Conservation (phyloP, 2,113 vertebrate genomes). For the Fregetta grallaria region DNA sequence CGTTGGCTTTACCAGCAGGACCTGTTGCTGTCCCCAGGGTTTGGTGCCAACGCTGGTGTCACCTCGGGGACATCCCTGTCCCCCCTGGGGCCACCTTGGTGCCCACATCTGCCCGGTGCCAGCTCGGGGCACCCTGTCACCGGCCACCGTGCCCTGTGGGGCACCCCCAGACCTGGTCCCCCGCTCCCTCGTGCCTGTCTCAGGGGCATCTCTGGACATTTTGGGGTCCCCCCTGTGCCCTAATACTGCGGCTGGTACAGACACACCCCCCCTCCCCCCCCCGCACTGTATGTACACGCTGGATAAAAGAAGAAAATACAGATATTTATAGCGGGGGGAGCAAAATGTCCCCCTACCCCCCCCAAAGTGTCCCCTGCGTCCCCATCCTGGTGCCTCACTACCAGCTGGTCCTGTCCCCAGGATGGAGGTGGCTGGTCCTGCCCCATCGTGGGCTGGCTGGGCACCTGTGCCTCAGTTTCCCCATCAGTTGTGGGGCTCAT, state of each 20-base stretch:
- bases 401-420: not conserved
- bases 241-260: slow-evolving; percentile 19
- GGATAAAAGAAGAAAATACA: slow-evolving; percentile 61
- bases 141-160: not conserved
- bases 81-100: not conserved
- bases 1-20: not conserved
- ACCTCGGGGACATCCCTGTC: not conserved
- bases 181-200: not conserved
- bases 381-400: not conserved
- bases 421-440: not conserved
- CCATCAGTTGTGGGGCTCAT: rapidly evolving
- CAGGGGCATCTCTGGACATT: not conserved
- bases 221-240: not conserved
- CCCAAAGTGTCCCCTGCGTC: not conserved
- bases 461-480: slow-evolving; percentile 6
- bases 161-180: not conserved
- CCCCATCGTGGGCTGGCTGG: not conserved
- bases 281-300: not conserved
- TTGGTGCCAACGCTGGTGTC: not conserved
- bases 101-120: not conserved
- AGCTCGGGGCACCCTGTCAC: not conserved
- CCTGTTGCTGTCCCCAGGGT: not conserved
- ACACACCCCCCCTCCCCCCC: not conserved
- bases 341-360: not conserved
- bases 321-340: not conserved